Evolutionary conservation across 2,113 vertebrate genomes (phyloP).

Genomic region (Apeltes quadracus): DNA sequence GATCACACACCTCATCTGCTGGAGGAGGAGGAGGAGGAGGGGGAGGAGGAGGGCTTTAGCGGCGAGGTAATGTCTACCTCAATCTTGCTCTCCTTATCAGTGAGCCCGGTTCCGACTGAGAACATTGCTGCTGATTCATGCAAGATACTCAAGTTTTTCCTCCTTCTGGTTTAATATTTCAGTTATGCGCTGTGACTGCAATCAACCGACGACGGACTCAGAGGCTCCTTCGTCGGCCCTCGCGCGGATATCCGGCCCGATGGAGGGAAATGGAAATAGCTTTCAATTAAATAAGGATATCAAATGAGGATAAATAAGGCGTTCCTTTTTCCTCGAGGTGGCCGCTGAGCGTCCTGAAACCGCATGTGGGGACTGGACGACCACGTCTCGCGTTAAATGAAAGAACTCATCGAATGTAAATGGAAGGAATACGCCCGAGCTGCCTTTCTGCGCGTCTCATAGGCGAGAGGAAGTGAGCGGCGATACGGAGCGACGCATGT

Average conservation of each 20-base stretch:
- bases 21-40: constrained; percentile 36
- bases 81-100: constrained; percentile 64
- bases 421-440: not conserved
- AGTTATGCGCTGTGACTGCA: constrained; percentile 32
- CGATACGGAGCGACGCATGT: too few relatives aligned
- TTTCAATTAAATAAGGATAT: constrained; percentile 17
- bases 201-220: constrained; percentile 43
- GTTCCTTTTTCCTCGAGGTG: constrained; percentile 35
- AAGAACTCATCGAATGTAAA: not conserved
- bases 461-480: constrained; percentile 10
- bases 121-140: constrained; percentile 70
- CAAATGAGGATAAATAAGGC: constrained; percentile 30
- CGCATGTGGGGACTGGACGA: not conserved
- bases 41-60: constrained; percentile 31
- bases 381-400: not conserved
- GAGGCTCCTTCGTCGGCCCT: constrained; percentile 25
- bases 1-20: constrained; percentile 43
- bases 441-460: not conserved
- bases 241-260: constrained; percentile 38
- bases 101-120: constrained; percentile 47
- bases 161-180: constrained; percentile 57
- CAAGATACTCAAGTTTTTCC: constrained; percentile 60
- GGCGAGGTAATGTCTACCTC: constrained; percentile 49
- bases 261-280: constrained; percentile 44
- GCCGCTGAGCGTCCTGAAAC: constrained; percentile 16